A percentile compares a stretch with the other conserved stretches of the same genome.
Evolutionary conservation across 92 coral and sea anemone genomes (phyloP).

Genomic region (Porites lobata): DNA sequence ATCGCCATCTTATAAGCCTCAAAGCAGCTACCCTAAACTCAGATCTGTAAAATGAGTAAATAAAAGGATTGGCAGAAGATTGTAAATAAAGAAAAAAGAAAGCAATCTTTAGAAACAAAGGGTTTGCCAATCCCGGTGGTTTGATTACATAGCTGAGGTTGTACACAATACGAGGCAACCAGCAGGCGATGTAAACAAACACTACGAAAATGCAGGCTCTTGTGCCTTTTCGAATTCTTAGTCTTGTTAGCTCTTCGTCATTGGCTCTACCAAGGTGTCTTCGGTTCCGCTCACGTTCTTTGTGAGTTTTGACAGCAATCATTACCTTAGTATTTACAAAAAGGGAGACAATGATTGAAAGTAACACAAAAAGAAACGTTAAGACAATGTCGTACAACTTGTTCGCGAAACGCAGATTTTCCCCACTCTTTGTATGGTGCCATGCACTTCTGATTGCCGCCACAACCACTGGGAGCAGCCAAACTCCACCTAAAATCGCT

Average conservation of each 20-base stretch:
- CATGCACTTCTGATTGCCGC: slow-evolving; percentile 41
- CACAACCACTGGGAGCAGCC: slow-evolving; percentile 66
- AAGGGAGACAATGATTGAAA: slow-evolving; percentile 27
- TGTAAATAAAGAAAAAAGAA: slow-evolving; percentile 70
- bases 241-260: not conserved
- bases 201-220: slow-evolving; percentile 65
- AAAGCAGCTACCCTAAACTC: slow-evolving; percentile 76
- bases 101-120: slow-evolving; percentile 59
- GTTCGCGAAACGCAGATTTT: slow-evolving; percentile 33
- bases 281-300: slow-evolving; percentile 38
- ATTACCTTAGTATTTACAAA: slow-evolving; percentile 56
- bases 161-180: slow-evolving; percentile 76
- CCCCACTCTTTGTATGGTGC: slow-evolving; percentile 30
- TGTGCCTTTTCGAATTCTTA: slow-evolving; percentile 54
- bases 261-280: not conserved
- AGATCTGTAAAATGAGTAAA: slow-evolving; percentile 77
- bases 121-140: slow-evolving; percentile 55
- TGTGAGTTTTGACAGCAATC: slow-evolving; percentile 59
- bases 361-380: slow-evolving; percentile 28
- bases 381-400: slow-evolving; percentile 35
- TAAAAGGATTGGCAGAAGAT: slow-evolving; percentile 71
- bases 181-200: slow-evolving; percentile 61
- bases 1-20: slow-evolving; percentile 37
- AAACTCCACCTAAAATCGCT: slow-evolving; percentile 48
- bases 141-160: slow-evolving; percentile 47